A percentile compares a stretch with the other conserved stretches of the same genome.
phyloP scores from a whole-genome alignment of 2,888 invertebrate genomes.

The Scaptomyza tumidula region DNA sequence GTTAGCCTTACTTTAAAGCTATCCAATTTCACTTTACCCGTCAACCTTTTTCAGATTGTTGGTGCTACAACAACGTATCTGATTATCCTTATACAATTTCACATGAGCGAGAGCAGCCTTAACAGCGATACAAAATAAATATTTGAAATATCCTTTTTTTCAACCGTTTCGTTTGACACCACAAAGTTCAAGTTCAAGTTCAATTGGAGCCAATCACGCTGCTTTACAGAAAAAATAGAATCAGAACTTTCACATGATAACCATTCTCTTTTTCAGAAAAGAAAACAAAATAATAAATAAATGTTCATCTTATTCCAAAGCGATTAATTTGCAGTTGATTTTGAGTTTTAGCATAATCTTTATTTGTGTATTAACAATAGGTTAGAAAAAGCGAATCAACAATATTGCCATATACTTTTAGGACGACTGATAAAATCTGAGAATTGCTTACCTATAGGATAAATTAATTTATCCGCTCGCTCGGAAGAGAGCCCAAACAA shows the following conservation, averaged over 20 bases:
- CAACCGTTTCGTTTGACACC: not conserved
- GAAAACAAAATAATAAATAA: too few relatives aligned
- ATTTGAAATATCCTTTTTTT: not conserved
- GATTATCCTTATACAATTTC: conserved; percentile 85
- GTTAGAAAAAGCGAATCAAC: too few relatives aligned
- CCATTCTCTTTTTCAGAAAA: too few relatives aligned
- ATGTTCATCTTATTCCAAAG: too few relatives aligned
- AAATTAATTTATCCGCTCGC: too few relatives aligned
- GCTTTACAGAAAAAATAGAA: not conserved
- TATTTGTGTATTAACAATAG: too few relatives aligned
- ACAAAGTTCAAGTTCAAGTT: not conserved
- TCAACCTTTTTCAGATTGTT: conserved; percentile 81
- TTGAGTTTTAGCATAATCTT: too few relatives aligned
- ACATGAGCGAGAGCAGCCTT: conserved; percentile 76
- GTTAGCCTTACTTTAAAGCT: not conserved
- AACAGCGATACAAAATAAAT: not conserved
- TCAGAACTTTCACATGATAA: too few relatives aligned
- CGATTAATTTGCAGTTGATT: too few relatives aligned
- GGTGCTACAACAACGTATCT: conserved; percentile 85
- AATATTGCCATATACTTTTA: not conserved
- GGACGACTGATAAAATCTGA: not conserved
- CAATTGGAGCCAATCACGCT: not conserved
- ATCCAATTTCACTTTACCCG: too few relatives aligned
- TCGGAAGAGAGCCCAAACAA: too few relatives aligned
- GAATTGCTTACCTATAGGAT: too few relatives aligned